Conservation (phyloP, 2,113 vertebrate genomes). For the Neofelis nebulosa region DNA sequence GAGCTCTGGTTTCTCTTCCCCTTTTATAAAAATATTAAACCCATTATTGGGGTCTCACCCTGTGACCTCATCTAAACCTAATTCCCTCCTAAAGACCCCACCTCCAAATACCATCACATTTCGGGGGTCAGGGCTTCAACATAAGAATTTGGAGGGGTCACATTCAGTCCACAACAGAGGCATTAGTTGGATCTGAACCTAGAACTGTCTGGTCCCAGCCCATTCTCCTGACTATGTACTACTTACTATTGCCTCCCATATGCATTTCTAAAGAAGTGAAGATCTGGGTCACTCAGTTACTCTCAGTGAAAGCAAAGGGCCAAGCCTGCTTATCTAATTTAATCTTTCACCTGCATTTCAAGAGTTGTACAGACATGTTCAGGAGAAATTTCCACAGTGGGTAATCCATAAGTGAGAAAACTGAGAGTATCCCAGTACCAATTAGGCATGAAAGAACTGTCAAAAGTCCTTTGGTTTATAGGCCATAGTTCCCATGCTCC, state of each 20-base stretch:
- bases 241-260: neutral
- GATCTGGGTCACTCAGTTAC: neutral
- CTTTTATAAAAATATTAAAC: neutral
- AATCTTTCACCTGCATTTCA: constrained; percentile 3
- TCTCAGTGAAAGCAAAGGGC: neutral
- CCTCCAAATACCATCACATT: neutral
- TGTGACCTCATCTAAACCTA: neutral
- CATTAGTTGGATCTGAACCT: neutral
- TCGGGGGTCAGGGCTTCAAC: neutral
- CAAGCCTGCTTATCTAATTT: neutral
- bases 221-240: neutral
- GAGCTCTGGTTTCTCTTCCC: neutral
- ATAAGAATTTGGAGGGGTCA: neutral
- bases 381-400: neutral
- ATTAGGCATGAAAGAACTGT: neutral
- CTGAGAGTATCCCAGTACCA: neutral
- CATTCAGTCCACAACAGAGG: neutral
- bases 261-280: constrained; percentile 28
- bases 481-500: constrained; percentile 18
- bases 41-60: neutral
- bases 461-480: neutral
- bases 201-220: neutral
- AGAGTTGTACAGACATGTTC: constrained; percentile 4
- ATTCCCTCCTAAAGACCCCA: neutral
- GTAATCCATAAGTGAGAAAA: neutral